Conservation (phyloP, 2,113 vertebrate genomes). For the Stomatorhinus ivindoensis region DNA sequence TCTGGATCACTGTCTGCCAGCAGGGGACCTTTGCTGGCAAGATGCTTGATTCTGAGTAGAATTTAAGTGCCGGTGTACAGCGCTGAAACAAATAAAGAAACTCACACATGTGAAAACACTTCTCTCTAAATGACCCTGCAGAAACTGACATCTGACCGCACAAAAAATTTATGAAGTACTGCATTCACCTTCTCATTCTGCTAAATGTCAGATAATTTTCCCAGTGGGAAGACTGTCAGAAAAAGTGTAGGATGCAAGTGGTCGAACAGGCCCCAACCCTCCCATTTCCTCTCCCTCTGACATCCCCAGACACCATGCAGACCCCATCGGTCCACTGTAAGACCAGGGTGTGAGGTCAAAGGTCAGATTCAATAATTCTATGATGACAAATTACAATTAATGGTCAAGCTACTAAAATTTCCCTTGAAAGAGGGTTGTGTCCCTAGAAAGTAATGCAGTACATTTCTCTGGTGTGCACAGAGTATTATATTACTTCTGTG, state of each 20-base stretch:
- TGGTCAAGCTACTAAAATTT: not conserved
- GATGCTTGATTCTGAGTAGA: not conserved
- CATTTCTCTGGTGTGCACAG: not conserved
- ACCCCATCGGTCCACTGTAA: not conserved
- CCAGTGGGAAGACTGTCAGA: not conserved
- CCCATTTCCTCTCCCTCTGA: not conserved
- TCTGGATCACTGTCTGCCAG: not conserved
- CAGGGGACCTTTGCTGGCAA: not conserved
- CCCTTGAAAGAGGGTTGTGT: not conserved
- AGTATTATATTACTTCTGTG: not conserved
- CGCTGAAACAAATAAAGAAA: not conserved
- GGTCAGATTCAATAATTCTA: not conserved
- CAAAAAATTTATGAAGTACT: not conserved
- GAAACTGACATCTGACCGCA: not conserved
- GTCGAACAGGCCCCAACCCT: not conserved
- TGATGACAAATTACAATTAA: not conserved
- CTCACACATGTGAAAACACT: not conserved
- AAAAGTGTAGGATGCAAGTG: not conserved
- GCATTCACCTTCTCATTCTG: not conserved
- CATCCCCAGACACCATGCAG: not conserved
- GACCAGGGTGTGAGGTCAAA: not conserved
- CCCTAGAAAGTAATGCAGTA: not conserved
- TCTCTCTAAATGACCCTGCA: not conserved
- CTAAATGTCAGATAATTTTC: not conserved
- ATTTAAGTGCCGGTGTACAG: not conserved